A percentile compares a stretch with the other conserved stretches of the same genome.
phyloP scores from a whole-genome alignment of 2,797 vertebrate species.

The Apogon talboti region DNA sequence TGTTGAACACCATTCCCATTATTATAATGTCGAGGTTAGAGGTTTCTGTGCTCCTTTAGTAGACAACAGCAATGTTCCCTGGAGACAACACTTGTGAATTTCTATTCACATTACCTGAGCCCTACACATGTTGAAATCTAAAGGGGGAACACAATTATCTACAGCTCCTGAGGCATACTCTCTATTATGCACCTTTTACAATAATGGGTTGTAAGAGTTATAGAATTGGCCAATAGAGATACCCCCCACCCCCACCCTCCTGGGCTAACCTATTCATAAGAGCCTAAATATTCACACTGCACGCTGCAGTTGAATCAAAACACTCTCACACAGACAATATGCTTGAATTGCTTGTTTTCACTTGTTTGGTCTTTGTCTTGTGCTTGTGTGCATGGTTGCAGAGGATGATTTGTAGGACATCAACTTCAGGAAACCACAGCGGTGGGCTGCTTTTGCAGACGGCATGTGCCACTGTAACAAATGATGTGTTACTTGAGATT shows the following conservation, averaged over 20 bases:
- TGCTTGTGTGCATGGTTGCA: conserved; percentile 30
- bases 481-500: conserved; percentile 27
- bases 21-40: conserved; percentile 38
- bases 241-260: conserved; percentile 17
- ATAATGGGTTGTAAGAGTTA: conserved; percentile 58
- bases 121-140: conserved; percentile 53
- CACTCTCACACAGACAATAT: conserved; percentile 33
- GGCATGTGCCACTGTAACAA: conserved; percentile 30
- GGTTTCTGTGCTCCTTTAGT: conserved; percentile 20
- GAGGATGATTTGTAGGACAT: conserved; percentile 58
- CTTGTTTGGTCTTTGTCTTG: conserved; percentile 46
- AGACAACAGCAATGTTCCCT: conserved; percentile 49
- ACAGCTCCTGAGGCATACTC: conserved; percentile 54
- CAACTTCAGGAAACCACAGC: conserved; percentile 68
- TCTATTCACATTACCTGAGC: conserved; percentile 49
- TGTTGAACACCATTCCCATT: conserved; percentile 6
- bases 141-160: conserved; percentile 61
- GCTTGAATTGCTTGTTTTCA: conserved; percentile 16
- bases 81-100: conserved; percentile 50
- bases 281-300: conserved; percentile 51
- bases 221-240: conserved; percentile 57
- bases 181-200: conserved; percentile 52
- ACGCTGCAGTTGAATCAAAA: conserved; percentile 46
- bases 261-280: conserved; percentile 46
- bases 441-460: conserved; percentile 44